These are phyloP conservation scores for Chloromyia formosa DNA, from an alignment of 2,888 invertebrate genomes.

Conservation along the genomic window DNA sequence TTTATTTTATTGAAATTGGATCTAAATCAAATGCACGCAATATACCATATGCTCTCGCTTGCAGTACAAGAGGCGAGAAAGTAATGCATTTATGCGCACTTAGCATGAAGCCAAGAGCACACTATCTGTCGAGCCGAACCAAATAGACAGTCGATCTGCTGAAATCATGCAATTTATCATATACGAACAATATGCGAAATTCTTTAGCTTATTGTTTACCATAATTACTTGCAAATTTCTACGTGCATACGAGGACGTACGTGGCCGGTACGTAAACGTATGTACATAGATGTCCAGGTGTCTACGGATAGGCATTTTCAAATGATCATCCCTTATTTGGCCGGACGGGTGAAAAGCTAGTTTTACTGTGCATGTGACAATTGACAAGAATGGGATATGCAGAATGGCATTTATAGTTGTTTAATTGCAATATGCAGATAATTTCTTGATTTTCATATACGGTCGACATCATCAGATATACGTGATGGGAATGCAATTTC, in stretches of 20 bases:
- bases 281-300: not conserved
- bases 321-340: not conserved
- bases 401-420: not conserved
- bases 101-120: not conserved
- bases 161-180: slow-evolving; percentile 18
- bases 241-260: not conserved
- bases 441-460: too few species aligned
- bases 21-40: slow-evolving; percentile 26
- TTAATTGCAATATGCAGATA: not conserved
- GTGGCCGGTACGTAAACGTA: not conserved
- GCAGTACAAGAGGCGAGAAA: not conserved
- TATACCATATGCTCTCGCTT: not conserved
- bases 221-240: slow-evolving; percentile 31
- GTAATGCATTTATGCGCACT: slow-evolving; percentile 17
- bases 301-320: slow-evolving; percentile 4
- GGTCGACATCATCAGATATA: too few species aligned
- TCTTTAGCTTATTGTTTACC: slow-evolving; percentile 30
- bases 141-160: not conserved
- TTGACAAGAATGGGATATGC: not conserved
- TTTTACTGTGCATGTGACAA: not conserved
- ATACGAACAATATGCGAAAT: slow-evolving; percentile 4
- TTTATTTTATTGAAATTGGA: slow-evolving; percentile 10
- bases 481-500: too few species aligned
- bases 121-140: too few species aligned
- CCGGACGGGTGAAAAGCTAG: not conserved